These are phyloP conservation scores for Cinara cedri DNA, from an alignment of 2,888 invertebrate species.

Conservation along the genomic window DNA sequence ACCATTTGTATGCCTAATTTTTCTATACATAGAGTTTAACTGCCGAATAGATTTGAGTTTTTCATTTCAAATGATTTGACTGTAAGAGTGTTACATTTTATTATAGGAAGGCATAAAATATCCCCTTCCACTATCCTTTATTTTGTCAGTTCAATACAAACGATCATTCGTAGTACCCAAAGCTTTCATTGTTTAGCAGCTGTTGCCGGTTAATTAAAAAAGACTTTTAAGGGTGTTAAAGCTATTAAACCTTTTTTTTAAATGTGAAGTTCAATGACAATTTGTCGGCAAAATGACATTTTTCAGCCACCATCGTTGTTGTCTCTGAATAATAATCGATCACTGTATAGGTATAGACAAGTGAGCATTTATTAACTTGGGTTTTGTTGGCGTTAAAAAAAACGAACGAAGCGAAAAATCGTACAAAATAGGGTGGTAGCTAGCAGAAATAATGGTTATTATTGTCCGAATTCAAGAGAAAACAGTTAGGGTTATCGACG, in stretches of 20 bases:
- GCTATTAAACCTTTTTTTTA: slow-evolving; percentile 15
- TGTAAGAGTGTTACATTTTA: neutral
- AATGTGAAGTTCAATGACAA: neutral
- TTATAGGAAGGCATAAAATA: neutral
- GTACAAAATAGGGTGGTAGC: slow-evolving; percentile 27
- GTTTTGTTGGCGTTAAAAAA: slow-evolving; percentile 32
- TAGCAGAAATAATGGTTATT: slow-evolving; percentile 38
- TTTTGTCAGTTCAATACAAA: neutral
- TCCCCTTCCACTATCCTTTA: neutral
- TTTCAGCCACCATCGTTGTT: neutral
- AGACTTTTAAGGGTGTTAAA: neutral
- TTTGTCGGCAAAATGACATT: slow-evolving; percentile 4
- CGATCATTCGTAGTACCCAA: neutral
- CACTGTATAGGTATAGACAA: slow-evolving; percentile 12
- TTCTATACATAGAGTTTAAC: too few relatives aligned
- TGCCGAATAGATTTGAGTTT: too few relatives aligned
- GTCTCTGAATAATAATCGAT: slow-evolving; percentile 21
- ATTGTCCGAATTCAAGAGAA: slow-evolving; percentile 30
- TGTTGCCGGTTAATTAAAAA: slow-evolving; percentile 25
- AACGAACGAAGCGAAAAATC: neutral
- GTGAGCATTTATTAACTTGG: slow-evolving; percentile 36
- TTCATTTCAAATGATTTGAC: neutral
- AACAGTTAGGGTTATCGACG: slow-evolving; percentile 31
- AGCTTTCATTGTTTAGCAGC: slow-evolving; percentile 3
- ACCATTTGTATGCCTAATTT: too few relatives aligned